These are phyloP conservation scores for Drosophila merina DNA, from an alignment of 2,888 invertebrate species.

Conservation along the genomic window DNA sequence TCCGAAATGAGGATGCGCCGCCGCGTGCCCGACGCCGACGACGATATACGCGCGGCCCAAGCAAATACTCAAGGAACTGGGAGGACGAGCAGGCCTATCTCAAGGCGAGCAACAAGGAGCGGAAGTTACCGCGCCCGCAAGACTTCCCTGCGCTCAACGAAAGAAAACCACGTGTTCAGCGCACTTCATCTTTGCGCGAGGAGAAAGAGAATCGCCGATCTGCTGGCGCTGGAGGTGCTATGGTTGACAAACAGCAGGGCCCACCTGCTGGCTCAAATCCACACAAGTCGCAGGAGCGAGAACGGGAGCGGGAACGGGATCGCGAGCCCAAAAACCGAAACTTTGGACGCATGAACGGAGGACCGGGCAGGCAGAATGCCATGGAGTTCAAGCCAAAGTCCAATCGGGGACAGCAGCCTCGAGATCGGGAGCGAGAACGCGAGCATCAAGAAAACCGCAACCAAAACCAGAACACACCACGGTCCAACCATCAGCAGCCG, in stretches of 20 bases:
- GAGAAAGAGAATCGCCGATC: conserved; percentile 82
- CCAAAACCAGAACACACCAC: conserved; percentile 40
- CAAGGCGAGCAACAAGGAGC: conserved; percentile 84
- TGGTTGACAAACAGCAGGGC: conserved; percentile 12
- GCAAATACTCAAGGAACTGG: conserved; percentile 96
- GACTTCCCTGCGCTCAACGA: conserved; percentile 85
- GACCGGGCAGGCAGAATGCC: conserved; percentile 70
- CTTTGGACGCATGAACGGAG: conserved; percentile 55
- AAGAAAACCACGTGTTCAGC: conserved; percentile 60
- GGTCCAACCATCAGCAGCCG: conserved; percentile 40
- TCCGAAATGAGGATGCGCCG: conserved; percentile 95
- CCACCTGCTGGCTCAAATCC: conserved; percentile 31
- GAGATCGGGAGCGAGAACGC: conserved; percentile 49
- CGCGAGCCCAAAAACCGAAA: conserved; percentile 59
- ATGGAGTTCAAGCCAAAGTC: conserved; percentile 83
- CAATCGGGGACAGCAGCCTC: conserved; percentile 42
- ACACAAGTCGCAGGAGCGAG: conserved; percentile 41
- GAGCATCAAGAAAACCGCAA: conserved; percentile 53
- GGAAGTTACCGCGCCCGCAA: conserved; percentile 85
- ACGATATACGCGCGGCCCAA: conserved; percentile 95
- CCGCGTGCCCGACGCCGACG: conserved; percentile 93
- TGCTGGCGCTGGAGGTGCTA: conserved; percentile 26
- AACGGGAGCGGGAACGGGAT: conserved; percentile 53
- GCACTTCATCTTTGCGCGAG: conserved; percentile 70
- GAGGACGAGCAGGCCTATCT: conserved; percentile 95